Evolutionary conservation across 2,113 vertebrate species (phyloP).

Genomic region (Pandion haliaetus): DNA sequence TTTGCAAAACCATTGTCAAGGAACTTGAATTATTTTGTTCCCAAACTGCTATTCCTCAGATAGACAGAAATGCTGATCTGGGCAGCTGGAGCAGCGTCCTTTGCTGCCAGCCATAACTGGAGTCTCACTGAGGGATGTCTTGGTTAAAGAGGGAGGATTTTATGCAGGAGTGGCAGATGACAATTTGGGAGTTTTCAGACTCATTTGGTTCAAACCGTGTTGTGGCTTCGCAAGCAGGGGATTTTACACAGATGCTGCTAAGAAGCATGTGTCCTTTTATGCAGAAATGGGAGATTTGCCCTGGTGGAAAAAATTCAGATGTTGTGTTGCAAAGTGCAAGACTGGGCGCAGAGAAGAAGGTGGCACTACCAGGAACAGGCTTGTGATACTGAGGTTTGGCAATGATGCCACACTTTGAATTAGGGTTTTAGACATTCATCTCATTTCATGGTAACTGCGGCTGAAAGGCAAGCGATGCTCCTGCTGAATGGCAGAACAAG

Average conservation of each 20-base stretch:
- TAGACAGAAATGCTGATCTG: too few species aligned
- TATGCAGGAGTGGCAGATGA: rapidly evolving
- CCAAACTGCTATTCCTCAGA: neutral
- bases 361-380: neutral
- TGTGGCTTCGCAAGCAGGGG: neutral
- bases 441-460: neutral
- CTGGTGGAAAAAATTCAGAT: neutral
- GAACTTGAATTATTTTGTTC: neutral
- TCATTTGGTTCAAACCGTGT: rapidly evolving
- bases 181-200: neutral
- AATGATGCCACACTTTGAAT: rapidly evolving
- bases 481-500: neutral
- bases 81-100: neutral
- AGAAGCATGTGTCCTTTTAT: neutral
- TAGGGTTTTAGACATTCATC: neutral
- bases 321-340: neutral
- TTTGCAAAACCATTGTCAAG: neutral
- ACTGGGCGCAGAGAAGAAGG: neutral
- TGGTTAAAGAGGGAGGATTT: neutral
- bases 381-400: neutral
- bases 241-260: neutral
- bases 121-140: neutral
- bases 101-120: rapidly evolving
- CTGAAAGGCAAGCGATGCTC: neutral
- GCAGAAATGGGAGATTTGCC: neutral